A percentile compares a stretch with the other conserved stretches of the same genome.
phyloP scores from a whole-genome alignment of 1,140 invertebrate genomes.

The Drosophila takahashii region DNA sequence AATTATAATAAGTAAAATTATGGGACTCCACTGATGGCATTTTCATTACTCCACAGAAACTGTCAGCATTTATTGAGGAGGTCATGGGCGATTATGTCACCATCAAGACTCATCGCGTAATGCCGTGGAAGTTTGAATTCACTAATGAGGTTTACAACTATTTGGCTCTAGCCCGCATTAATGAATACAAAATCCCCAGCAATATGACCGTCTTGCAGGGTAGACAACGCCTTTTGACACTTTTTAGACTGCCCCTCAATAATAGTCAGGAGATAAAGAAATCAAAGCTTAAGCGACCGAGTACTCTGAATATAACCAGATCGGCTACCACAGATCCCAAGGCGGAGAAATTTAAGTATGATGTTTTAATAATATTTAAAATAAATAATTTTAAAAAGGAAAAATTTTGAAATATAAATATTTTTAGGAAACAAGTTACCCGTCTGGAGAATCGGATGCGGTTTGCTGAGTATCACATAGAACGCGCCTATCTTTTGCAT shows the following conservation, averaged over 20 bases:
- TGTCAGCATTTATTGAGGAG: conserved; percentile 57
- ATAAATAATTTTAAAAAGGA: no score
- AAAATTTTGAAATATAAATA: not conserved
- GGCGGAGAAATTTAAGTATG: conserved; percentile 58
- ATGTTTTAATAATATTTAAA: not conserved
- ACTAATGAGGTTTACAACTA: conserved; percentile 80
- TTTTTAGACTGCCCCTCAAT: conserved; percentile 39
- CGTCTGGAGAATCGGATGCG: conserved; percentile 63
- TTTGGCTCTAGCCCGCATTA: conserved; percentile 71
- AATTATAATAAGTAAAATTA: no score
- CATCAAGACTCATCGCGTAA: conserved; percentile 71
- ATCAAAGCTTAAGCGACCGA: not conserved
- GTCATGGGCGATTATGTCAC: conserved; percentile 75
- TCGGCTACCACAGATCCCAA: conserved; percentile 34
- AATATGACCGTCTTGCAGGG: conserved; percentile 39
- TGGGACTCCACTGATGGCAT: no score
- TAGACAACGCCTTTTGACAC: conserved; percentile 25
- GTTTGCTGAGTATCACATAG: conserved; percentile 64
- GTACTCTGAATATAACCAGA: not conserved
- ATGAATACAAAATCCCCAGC: conserved; percentile 58
- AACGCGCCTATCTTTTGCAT: conserved; percentile 72
- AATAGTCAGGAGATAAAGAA: not conserved
- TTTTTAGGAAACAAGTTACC: conserved; percentile 42
- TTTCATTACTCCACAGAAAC: conserved; percentile 41
- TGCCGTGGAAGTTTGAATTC: conserved; percentile 84